Evolutionary conservation across 2,113 vertebrate genomes (phyloP).

Genomic region (Heloderma charlesbogerti): DNA sequence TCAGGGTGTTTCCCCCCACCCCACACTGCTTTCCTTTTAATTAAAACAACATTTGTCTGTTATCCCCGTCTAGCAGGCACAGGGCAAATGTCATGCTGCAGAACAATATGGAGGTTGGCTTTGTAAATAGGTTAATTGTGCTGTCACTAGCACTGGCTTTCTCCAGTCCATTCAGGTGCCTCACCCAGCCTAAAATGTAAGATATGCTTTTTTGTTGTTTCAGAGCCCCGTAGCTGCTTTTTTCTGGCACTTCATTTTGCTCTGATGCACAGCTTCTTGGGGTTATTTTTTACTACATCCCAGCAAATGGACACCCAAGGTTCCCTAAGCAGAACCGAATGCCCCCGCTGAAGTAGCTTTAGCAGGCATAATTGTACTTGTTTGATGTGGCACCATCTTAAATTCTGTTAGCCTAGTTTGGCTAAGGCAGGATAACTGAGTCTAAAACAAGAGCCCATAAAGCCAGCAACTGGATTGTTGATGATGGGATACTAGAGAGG

Average conservation of each 20-base stretch:
- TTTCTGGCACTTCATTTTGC: neutral
- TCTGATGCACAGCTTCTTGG: neutral
- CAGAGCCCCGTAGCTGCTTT: neutral
- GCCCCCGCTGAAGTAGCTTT: neutral
- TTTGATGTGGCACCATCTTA: neutral
- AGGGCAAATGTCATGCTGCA: conserved; percentile 2
- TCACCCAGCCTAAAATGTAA: neutral
- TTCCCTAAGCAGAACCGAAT: neutral
- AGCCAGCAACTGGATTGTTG: neutral
- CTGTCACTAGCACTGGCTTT: neutral
- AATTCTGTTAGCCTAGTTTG: neutral
- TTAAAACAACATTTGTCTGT: conserved; percentile 34
- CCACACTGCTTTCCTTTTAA: neutral
- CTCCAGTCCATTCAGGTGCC: neutral
- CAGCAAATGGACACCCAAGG: neutral
- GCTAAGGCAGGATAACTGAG: neutral
- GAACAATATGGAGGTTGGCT: conserved; percentile 12
- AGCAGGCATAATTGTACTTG: neutral
- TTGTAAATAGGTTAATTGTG: conserved; percentile 24
- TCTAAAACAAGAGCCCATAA: neutral
- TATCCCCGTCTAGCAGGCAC: conserved; percentile 14
- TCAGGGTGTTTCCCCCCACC: neutral
- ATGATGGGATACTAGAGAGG: neutral
- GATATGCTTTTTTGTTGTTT: neutral
- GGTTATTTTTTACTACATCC: neutral